Conservation (phyloP, 2,888 invertebrate genomes). For the Lasioglossum leucozonium region DNA sequence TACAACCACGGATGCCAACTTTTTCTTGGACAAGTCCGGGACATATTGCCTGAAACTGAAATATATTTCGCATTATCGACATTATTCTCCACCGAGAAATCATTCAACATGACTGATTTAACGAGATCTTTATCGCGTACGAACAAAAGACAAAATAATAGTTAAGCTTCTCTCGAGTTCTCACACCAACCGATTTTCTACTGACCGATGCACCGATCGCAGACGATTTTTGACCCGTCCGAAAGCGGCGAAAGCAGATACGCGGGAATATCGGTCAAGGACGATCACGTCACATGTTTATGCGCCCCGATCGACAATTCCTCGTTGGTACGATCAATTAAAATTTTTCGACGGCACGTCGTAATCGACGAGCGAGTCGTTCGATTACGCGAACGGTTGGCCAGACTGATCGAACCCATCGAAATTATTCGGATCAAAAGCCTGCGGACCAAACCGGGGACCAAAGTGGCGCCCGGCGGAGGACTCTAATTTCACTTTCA, state of each 20-base stretch:
- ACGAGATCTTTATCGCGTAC: too few relatives aligned
- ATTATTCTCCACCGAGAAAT: too few relatives aligned
- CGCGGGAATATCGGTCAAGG: constrained; percentile 23
- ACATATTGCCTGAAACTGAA: too few relatives aligned
- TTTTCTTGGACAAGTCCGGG: too few relatives aligned
- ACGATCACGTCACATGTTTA: background rate
- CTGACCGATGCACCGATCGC: background rate
- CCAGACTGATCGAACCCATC: background rate
- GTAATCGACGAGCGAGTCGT: background rate
- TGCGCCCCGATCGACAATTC: background rate
- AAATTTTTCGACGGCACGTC: background rate
- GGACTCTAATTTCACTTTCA: constrained; percentile 64
- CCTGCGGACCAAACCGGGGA: background rate
- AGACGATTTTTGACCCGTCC: background rate
- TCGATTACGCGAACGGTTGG: background rate
- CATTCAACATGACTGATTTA: too few relatives aligned
- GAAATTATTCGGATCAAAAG: background rate
- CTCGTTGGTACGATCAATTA: background rate
- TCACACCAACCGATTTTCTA: too few relatives aligned
- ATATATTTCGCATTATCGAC: too few relatives aligned
- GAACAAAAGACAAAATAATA: too few relatives aligned
- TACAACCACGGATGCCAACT: too few relatives aligned
- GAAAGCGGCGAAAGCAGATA: background rate
- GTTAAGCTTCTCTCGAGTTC: too few relatives aligned
- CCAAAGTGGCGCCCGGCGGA: constrained; percentile 16